Evolutionary conservation across 2,797 vertebrate species (phyloP).

Genomic region (Helostoma temminkii): DNA sequence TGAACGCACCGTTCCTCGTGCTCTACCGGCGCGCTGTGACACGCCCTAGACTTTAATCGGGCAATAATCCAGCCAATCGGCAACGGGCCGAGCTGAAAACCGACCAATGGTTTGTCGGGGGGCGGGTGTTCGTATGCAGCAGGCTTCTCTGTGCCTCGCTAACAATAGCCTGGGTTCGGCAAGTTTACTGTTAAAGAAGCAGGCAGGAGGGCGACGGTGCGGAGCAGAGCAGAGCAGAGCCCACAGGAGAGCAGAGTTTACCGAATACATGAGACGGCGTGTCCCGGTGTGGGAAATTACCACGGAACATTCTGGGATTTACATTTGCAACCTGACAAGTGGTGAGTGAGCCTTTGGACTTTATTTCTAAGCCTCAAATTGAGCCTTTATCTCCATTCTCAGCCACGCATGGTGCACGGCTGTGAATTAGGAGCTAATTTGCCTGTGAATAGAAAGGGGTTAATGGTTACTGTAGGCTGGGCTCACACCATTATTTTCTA

Average conservation of each 20-base stretch:
- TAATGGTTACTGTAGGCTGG: conserved; percentile 45
- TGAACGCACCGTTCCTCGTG: conserved; percentile 47
- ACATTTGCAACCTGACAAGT: conserved; percentile 16
- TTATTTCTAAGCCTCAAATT: not conserved
- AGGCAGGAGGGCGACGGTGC: conserved; percentile 50
- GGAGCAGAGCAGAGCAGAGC: conserved; percentile 41
- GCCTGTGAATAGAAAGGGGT: conserved; percentile 46
- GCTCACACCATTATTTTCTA: conserved; percentile 26
- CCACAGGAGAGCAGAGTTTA: conserved; percentile 38
- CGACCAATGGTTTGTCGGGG: conserved; percentile 59
- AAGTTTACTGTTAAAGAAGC: conserved; percentile 70
- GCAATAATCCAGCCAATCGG: conserved; percentile 52
- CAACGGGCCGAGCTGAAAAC: not conserved
- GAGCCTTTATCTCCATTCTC: conserved; percentile 15
- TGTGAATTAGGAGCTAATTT: conserved; percentile 35
- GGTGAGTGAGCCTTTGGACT: conserved; percentile 58
- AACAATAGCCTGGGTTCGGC: conserved; percentile 78
- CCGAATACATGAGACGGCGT: conserved; percentile 55
- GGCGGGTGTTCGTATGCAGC: conserved; percentile 73
- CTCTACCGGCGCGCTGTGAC: conserved; percentile 15
- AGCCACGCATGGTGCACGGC: conserved; percentile 46
- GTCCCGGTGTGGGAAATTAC: conserved; percentile 45
- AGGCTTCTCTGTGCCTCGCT: conserved; percentile 67
- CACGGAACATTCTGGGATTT: conserved; percentile 26
- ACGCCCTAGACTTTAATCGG: conserved; percentile 47